Conservation (phyloP, 2,888 invertebrate species). For the Limnephilus lunatus region DNA sequence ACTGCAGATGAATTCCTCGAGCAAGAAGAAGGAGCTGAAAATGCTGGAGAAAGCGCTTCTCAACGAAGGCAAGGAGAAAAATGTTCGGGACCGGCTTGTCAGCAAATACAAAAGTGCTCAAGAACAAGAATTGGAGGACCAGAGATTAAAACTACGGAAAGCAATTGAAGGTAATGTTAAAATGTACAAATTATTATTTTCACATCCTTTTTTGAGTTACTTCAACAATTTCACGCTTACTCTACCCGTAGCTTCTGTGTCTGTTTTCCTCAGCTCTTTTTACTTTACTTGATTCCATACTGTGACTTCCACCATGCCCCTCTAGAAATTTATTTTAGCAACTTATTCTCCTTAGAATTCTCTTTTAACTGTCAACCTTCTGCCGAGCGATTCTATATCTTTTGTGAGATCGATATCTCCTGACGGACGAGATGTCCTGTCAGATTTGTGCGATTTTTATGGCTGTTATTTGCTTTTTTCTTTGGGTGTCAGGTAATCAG, state of each 20-base stretch:
- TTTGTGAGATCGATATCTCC: no score
- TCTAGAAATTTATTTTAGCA: background rate
- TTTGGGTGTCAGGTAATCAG: no score
- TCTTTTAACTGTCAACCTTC: no score
- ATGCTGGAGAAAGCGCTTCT: slow-evolving; percentile 68
- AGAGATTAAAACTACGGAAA: slow-evolving; percentile 75
- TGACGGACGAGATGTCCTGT: no score
- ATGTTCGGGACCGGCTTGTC: slow-evolving; percentile 71
- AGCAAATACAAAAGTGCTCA: slow-evolving; percentile 74
- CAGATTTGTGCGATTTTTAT: no score
- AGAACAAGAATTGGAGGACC: slow-evolving; percentile 75
- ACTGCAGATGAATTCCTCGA: slow-evolving; percentile 66
- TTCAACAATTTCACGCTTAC: background rate
- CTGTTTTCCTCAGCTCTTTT: background rate
- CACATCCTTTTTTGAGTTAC: background rate
- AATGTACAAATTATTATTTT: background rate
- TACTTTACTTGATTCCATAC: background rate
- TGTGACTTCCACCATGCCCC: background rate
- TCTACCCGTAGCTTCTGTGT: background rate
- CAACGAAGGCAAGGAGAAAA: slow-evolving; percentile 69
- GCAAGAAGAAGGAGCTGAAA: slow-evolving; percentile 68
- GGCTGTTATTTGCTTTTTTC: no score
- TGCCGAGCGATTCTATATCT: no score
- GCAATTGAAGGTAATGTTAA: slow-evolving; percentile 75
- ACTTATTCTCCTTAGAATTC: no score